Percentiles rank a stretch among this genome's conserved stretches.
These are phyloP conservation scores for Sinocyclocheilus rhinocerous DNA, from an alignment of 2,113 vertebrate genomes.

Conservation along the genomic window DNA sequence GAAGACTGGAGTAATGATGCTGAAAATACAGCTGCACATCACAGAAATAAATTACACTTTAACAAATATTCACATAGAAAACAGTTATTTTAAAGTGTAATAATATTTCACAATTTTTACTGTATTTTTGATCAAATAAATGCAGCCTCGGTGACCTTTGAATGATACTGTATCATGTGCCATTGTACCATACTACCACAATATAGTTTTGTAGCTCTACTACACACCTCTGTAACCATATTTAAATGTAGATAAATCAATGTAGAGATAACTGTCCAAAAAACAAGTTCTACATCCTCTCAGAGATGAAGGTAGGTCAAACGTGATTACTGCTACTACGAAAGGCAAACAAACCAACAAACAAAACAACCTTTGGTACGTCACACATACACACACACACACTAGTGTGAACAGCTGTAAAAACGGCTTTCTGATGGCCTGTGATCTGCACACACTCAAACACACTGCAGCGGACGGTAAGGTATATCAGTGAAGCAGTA, in stretches of 20 bases:
- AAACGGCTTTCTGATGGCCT: not conserved
- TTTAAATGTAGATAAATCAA: not conserved
- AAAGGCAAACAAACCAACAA: not conserved
- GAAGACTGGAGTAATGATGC: not conserved
- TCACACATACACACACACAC: not conserved
- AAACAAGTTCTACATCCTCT: not conserved
- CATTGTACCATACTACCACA: not conserved
- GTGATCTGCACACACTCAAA: not conserved
- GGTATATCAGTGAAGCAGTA: not conserved
- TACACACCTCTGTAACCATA: not conserved
- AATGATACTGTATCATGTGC: not conserved
- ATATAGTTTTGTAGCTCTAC: not conserved
- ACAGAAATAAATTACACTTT: not conserved
- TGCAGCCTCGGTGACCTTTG: not conserved
- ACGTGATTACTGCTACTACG: not conserved
- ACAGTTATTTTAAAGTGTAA: not conserved
- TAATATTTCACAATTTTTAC: too few relatives aligned
- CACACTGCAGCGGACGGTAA: not conserved
- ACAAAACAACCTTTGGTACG: not conserved
- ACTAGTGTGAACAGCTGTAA: slow-evolving; percentile 11
- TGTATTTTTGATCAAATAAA: too few relatives aligned
- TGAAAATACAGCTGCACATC: not conserved
- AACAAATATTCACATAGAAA: not conserved
- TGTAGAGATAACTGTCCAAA: not conserved
- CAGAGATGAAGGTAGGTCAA: not conserved